phyloP scores from a whole-genome alignment of 1,140 invertebrate species.

The Yoshiicerus persimilis region DNA sequence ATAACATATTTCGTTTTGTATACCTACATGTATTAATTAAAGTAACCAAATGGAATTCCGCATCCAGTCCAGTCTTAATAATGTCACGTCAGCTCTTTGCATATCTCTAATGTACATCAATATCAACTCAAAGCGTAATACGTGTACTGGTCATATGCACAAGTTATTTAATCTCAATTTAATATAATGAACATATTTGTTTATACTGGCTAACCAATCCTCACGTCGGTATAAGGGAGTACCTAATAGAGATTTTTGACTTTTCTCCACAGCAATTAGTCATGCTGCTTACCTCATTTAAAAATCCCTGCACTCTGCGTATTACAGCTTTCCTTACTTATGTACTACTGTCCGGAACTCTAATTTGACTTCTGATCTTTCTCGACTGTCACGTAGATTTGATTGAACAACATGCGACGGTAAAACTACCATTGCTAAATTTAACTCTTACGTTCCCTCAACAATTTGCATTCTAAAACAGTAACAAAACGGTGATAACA shows the following conservation, averaged over 20 bases:
- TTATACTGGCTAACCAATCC: neutral
- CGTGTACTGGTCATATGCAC: too few relatives aligned
- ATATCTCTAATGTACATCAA: too few relatives aligned
- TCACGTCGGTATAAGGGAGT: neutral
- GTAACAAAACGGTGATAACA: too few relatives aligned
- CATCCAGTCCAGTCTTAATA: too few relatives aligned
- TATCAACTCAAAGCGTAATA: too few relatives aligned
- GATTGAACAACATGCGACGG: neutral
- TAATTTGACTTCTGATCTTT: constrained; percentile 1
- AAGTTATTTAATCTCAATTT: too few relatives aligned
- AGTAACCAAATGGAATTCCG: too few relatives aligned
- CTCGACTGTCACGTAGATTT: neutral
- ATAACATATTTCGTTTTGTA: too few relatives aligned
- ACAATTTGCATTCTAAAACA: too few relatives aligned
- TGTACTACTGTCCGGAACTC: neutral
- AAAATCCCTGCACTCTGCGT: neutral
- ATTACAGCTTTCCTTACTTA: neutral
- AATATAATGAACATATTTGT: too few relatives aligned
- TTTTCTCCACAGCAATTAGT: neutral
- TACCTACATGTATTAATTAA: too few relatives aligned
- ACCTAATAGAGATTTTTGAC: neutral
- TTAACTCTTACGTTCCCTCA: neutral
- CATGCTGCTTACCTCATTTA: neutral
- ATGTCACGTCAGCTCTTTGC: too few relatives aligned
- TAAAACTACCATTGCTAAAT: neutral